These are phyloP conservation scores for Synergus itoensis DNA, from an alignment of 2,888 invertebrate genomes.

Conservation along the genomic window DNA sequence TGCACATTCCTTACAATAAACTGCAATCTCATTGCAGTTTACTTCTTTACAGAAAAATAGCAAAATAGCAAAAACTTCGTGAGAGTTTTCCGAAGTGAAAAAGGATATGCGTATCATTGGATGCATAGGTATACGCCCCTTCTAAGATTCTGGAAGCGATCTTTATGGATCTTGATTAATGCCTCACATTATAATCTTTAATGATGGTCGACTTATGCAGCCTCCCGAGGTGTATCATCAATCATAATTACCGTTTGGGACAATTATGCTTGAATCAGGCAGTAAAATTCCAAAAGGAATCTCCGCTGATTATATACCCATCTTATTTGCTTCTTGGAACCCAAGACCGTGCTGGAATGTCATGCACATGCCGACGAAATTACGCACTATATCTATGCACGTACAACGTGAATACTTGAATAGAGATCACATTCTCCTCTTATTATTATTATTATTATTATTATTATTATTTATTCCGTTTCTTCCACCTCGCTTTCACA, in stretches of 20 bases:
- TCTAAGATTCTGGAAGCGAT: constrained; percentile 37
- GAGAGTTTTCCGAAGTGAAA: constrained; percentile 28
- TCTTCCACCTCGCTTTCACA: constrained; percentile 2
- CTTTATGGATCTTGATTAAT: constrained; percentile 25
- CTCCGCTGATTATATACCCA: constrained; percentile 52
- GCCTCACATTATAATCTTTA: constrained; percentile 28
- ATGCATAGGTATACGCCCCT: background rate
- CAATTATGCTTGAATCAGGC: constrained; percentile 53
- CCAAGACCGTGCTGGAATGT: constrained; percentile 54
- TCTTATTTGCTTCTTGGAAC: constrained; percentile 61
- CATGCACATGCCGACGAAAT: constrained; percentile 51
- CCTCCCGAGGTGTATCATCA: constrained; percentile 17
- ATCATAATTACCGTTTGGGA: constrained; percentile 43
- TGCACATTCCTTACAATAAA: too few species aligned
- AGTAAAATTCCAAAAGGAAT: constrained; percentile 56
- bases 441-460: background rate
- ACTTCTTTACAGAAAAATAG: background rate
- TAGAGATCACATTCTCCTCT: constrained; percentile 12
- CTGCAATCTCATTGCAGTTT: background rate
- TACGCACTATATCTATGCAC: constrained; percentile 37
- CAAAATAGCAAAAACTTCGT: background rate
- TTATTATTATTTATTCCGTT: background rate
- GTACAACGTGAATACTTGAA: constrained; percentile 28
- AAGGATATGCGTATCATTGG: constrained; percentile 12
- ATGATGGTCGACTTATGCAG: constrained; percentile 37